Conservation (phyloP, 2,888 invertebrate species). For the Euzophera pinguis region DNA sequence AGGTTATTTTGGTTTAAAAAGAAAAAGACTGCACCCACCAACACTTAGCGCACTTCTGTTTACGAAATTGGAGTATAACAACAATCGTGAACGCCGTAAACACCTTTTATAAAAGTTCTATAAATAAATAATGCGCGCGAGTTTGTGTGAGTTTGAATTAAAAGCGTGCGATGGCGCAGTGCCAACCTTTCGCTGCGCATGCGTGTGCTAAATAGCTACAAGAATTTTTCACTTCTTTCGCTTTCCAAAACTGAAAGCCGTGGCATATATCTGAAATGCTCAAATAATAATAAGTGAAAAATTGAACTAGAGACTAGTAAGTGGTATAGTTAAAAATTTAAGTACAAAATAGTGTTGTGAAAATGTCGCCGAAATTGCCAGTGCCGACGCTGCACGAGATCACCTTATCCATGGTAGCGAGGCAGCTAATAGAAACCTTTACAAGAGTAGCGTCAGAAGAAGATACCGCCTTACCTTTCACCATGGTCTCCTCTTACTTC, state of each 20-base stretch:
- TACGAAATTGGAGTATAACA: slow-evolving; percentile 37
- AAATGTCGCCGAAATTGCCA: slow-evolving; percentile 83
- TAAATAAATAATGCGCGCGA: slow-evolving; percentile 53
- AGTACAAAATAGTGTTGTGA: slow-evolving; percentile 34
- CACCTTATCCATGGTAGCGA: slow-evolving; percentile 80
- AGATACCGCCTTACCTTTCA: slow-evolving; percentile 79
- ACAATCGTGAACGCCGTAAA: slow-evolving; percentile 57
- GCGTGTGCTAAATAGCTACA: slow-evolving; percentile 64
- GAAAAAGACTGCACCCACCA: slow-evolving; percentile 14
- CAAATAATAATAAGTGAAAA: slow-evolving; percentile 42
- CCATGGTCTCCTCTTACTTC: slow-evolving; percentile 81
- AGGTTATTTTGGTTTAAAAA: too few relatives aligned
- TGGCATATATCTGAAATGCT: slow-evolving; percentile 49
- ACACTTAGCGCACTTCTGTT: slow-evolving; percentile 4
- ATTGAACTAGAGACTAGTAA: slow-evolving; percentile 50
- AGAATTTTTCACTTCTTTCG: slow-evolving; percentile 64
- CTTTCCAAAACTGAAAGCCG: slow-evolving; percentile 51
- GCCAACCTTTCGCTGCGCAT: slow-evolving; percentile 57
- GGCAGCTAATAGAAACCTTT: slow-evolving; percentile 81
- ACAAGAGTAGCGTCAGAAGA: slow-evolving; percentile 81
- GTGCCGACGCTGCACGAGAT: slow-evolving; percentile 81
- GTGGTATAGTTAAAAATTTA: slow-evolving; percentile 22
- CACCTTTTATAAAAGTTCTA: slow-evolving; percentile 72
- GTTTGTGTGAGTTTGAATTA: slow-evolving; percentile 67
- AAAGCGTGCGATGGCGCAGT: slow-evolving; percentile 61